Evolutionary conservation across 2,113 vertebrate species (phyloP).

Genomic region (Chunga burmeisteri): DNA sequence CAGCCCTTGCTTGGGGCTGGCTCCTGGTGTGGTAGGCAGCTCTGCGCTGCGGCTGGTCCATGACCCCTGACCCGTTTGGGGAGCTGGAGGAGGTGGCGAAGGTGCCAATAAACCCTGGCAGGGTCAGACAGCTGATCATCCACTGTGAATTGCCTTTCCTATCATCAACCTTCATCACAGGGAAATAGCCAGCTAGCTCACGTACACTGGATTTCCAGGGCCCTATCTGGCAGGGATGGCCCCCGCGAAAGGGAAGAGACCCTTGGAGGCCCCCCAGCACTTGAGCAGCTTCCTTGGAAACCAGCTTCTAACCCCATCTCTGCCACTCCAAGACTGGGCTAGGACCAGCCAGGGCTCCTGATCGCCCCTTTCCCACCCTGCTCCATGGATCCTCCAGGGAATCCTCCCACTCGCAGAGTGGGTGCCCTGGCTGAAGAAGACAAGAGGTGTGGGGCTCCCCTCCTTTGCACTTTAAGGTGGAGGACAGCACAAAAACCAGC

Average conservation of each 20-base stretch:
- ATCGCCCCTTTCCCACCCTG: background rate
- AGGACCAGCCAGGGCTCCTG: background rate
- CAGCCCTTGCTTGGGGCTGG: background rate
- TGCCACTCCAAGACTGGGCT: background rate
- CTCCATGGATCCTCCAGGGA: background rate
- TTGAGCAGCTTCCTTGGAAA: background rate
- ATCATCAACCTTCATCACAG: background rate
- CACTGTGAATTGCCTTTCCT: background rate
- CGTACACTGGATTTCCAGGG: rapidly evolving
- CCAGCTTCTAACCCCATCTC: background rate
- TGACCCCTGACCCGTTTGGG: background rate
- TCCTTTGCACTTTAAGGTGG: background rate
- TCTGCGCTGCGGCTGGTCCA: rapidly evolving
- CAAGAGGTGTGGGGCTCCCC: background rate
- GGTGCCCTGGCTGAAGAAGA: background rate
- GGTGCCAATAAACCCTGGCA: rapidly evolving
- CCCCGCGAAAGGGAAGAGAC: background rate
- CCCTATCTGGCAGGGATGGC: background rate
- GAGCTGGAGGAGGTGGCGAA: rapidly evolving
- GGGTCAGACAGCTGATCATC: background rate
- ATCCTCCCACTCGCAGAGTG: background rate
- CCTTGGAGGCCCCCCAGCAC: background rate
- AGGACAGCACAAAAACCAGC: background rate
- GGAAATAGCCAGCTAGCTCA: background rate
- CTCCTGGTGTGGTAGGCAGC: background rate